A percentile compares a stretch with the other conserved stretches of the same genome.
Evolutionary conservation across 1,140 invertebrate genomes (phyloP).

Genomic region (Lutraria rhynchaena): DNA sequence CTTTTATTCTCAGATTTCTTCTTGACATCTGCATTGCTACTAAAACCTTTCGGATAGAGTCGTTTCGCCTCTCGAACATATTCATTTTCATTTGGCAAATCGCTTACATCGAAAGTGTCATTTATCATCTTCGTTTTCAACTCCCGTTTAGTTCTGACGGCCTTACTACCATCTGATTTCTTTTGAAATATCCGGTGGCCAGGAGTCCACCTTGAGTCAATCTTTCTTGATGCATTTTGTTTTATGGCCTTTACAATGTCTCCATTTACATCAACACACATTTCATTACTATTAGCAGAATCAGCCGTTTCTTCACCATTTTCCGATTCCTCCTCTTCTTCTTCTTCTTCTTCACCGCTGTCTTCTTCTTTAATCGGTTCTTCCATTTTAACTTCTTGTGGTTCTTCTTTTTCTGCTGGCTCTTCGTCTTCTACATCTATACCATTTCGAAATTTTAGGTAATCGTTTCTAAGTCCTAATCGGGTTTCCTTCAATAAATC

Average conservation of each 20-base stretch:
- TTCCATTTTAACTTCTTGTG: no score
- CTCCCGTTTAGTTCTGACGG: no score
- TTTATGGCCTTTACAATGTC: conserved; percentile 19
- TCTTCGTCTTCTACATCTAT: background rate
- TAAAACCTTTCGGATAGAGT: conserved; percentile 20
- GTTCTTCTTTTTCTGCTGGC: background rate
- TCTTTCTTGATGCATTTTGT: background rate
- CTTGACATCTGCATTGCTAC: background rate
- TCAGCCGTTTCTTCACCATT: background rate
- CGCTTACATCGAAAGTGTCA: background rate
- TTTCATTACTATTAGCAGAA: background rate
- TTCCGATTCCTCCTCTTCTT: background rate
- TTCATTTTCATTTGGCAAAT: conserved; percentile 17
- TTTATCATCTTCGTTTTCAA: no score
- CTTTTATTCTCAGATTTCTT: background rate
- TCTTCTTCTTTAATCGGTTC: background rate
- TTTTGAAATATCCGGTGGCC: conserved; percentile 4
- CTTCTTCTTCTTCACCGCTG: background rate
- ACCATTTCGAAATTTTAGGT: background rate
- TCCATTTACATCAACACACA: background rate
- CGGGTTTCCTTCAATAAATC: conserved; percentile 1
- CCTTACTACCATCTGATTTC: background rate
- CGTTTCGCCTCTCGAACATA: conserved; percentile 23
- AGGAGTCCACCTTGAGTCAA: conserved; percentile 23
- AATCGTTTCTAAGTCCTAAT: background rate